phyloP scores from a whole-genome alignment of 1,140 invertebrate species.

The Bradynema listronoti region DNA sequence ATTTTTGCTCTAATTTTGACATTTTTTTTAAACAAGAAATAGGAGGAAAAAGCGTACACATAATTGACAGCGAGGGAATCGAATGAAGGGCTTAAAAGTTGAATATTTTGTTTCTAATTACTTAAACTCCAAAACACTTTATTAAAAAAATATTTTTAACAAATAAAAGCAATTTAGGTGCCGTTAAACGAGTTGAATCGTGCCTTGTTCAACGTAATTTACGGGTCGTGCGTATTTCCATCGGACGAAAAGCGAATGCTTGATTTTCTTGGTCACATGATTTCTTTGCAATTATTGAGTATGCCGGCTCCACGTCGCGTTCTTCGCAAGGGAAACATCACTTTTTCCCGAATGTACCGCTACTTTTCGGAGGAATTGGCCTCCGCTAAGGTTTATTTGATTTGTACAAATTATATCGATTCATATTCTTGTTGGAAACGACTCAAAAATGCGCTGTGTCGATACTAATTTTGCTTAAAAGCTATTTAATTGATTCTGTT shows the following conservation, averaged over 20 bases:
- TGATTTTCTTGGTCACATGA: conserved; percentile 71
- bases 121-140: background rate
- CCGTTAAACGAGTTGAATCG: conserved; percentile 65
- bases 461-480: background rate
- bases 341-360: conserved; percentile 81
- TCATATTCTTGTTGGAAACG: background rate
- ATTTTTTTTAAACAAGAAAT: background rate
- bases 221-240: conserved; percentile 71
- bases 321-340: conserved; percentile 74
- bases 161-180: conserved; percentile 19
- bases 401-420: conserved; percentile 1
- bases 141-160: conserved; percentile 8
- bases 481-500: conserved; percentile 7
- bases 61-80: no score
- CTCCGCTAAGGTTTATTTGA: conserved; percentile 67
- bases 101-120: background rate
- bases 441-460: no score
- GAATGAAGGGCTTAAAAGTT: no score
- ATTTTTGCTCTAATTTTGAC: background rate
- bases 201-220: conserved; percentile 73
- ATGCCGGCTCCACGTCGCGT: conserved; percentile 76
- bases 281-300: conserved; percentile 73
- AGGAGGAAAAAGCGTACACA: background rate
- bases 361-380: conserved; percentile 81
- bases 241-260: conserved; percentile 75